Conservation (phyloP, 2,797 vertebrate genomes). For the Eptatretus atami region DNA sequence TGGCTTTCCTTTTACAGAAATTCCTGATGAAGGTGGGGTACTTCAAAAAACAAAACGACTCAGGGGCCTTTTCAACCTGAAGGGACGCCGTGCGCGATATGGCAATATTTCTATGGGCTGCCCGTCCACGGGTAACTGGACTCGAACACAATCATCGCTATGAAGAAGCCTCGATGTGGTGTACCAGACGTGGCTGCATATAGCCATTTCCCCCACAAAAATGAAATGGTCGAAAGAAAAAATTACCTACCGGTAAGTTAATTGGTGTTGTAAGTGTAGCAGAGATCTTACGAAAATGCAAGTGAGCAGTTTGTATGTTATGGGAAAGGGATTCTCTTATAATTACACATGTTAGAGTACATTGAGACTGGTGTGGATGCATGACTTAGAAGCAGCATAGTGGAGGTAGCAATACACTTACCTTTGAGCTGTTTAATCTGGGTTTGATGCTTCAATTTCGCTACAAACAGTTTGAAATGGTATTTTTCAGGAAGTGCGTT, state of each 20-base stretch:
- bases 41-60: conserved; percentile 12
- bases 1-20: conserved; percentile 15
- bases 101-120: conserved; percentile 33
- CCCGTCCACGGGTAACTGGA: conserved; percentile 22
- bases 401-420: too few relatives aligned
- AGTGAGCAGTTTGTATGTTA: too few relatives aligned
- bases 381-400: too few relatives aligned
- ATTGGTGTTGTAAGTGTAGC: too few relatives aligned
- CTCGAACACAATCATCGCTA: conserved; percentile 18
- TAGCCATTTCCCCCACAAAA: conserved; percentile 14
- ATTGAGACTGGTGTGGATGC: too few relatives aligned
- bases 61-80: conserved; percentile 11
- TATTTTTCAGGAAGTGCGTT: too few relatives aligned
- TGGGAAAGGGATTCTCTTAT: too few relatives aligned
- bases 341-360: too few relatives aligned
- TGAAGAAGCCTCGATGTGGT: conserved; percentile 29
- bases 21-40: conserved; percentile 56
- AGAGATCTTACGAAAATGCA: too few relatives aligned
- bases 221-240: conserved; percentile 25
- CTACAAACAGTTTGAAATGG: too few relatives aligned
- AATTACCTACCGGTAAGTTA: conserved; percentile 32
- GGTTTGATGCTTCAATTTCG: too few relatives aligned
- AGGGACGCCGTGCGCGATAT: conserved; percentile 20
- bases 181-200: conserved; percentile 24
- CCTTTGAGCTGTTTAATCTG: too few relatives aligned